Conservation (phyloP, 2,113 vertebrate genomes). For the Pao palembangensis region DNA sequence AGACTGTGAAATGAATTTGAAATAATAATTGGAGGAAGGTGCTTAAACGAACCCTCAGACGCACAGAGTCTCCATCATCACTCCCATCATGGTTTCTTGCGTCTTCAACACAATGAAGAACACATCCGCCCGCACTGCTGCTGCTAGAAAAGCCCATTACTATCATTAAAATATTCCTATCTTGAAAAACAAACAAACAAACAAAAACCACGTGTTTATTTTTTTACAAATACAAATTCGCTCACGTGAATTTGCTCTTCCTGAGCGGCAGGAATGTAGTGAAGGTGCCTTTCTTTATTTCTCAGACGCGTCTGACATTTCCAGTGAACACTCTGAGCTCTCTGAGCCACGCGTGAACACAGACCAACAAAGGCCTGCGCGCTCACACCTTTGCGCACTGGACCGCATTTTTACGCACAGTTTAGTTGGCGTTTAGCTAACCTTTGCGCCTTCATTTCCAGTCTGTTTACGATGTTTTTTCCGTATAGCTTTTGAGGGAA, state of each 20-base stretch:
- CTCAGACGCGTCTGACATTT: background rate
- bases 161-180: conserved; percentile 31
- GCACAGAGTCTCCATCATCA: conserved; percentile 26
- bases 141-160: too few relatives aligned
- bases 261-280: too few relatives aligned
- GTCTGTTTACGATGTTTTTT: too few relatives aligned
- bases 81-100: too few relatives aligned
- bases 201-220: background rate
- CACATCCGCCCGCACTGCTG: conserved; percentile 16
- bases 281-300: background rate
- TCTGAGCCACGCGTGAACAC: background rate
- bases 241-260: too few relatives aligned
- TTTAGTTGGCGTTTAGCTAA: background rate
- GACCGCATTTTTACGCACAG: background rate
- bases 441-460: background rate
- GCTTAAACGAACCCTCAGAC: conserved; percentile 51
- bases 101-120: conserved; percentile 16
- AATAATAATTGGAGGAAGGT: conserved; percentile 51
- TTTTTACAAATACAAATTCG: background rate
- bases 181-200: conserved; percentile 9
- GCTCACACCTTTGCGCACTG: background rate
- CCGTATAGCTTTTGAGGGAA: background rate
- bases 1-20: conserved; percentile 65
- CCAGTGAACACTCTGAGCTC: background rate
- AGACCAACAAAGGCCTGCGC: background rate